Conservation (phyloP, 2,113 vertebrate species). For the Gila orcuttii region DNA sequence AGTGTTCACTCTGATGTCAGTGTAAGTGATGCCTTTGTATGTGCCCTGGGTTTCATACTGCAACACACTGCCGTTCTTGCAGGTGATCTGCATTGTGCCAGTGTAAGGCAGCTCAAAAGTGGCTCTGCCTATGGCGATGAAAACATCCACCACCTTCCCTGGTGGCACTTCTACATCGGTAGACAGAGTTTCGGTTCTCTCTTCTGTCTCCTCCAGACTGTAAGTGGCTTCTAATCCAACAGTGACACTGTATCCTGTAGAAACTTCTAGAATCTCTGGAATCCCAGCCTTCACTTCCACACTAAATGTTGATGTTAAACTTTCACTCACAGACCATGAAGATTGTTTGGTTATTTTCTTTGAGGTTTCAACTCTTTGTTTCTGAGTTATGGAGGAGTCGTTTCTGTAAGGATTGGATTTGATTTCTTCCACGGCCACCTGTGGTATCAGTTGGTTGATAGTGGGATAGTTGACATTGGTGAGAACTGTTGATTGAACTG, state of each 20-base stretch:
- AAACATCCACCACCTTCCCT: conserved; percentile 12
- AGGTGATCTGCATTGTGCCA: too few species aligned
- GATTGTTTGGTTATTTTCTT: conserved; percentile 43
- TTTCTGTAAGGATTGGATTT: conserved; percentile 16
- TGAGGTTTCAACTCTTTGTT: too few species aligned
- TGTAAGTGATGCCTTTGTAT: too few species aligned
- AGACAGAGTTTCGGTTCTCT: conserved; percentile 16
- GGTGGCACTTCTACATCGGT: conserved; percentile 29
- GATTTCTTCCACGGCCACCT: conserved; percentile 43
- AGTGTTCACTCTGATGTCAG: too few species aligned
- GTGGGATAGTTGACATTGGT: conserved; percentile 52
- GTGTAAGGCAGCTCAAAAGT: conserved; percentile 1
- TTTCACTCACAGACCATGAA: conserved; percentile 49
- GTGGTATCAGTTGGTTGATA: conserved; percentile 29
- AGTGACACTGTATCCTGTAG: not conserved
- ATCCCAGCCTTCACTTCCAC: conserved; percentile 47
- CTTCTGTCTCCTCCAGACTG: not conserved
- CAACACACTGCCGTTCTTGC: too few species aligned
- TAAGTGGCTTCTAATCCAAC: not conserved
- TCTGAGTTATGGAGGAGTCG: too few species aligned
- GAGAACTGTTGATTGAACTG: conserved; percentile 41
- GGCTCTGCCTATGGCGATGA: conserved; percentile 49
- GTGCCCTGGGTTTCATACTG: too few species aligned
- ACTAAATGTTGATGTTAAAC: not conserved
- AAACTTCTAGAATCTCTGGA: conserved; percentile 11